These are phyloP conservation scores for Marmota flaviventris DNA, from an alignment of 2,113 vertebrate genomes.

Conservation along the genomic window DNA sequence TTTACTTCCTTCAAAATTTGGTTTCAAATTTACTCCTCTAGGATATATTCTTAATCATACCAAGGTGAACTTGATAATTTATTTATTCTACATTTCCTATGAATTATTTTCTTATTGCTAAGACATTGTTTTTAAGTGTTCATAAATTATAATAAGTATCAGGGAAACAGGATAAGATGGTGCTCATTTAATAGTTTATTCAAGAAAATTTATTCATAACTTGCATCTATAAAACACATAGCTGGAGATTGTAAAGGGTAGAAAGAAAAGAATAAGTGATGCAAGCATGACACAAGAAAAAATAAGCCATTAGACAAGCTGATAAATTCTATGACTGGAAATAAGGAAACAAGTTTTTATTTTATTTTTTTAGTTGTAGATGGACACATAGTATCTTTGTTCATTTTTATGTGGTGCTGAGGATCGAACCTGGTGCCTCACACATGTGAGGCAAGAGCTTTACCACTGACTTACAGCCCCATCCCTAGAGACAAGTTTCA, in stretches of 20 bases:
- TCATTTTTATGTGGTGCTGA: too few species aligned
- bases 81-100: not conserved
- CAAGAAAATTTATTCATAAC: not conserved
- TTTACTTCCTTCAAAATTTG: constrained; percentile 11
- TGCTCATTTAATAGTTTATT: not conserved
- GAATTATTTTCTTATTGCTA: not conserved
- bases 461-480: too few species aligned
- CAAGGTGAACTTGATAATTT: not conserved
- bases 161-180: not conserved
- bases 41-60: not conserved
- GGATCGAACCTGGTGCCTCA: too few species aligned
- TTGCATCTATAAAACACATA: not conserved
- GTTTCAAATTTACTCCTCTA: not conserved
- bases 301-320: not conserved
- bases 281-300: not conserved
- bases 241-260: not conserved
- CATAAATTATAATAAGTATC: not conserved
- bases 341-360: not conserved
- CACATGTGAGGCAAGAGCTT: too few species aligned
- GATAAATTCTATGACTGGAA: not conserved
- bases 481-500: not conserved
- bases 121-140: not conserved
- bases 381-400: too few species aligned
- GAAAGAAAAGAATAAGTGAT: not conserved
- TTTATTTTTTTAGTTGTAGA: too few species aligned